Percentiles rank a stretch among this genome's conserved stretches.
Conservation (phyloP, 2,797 vertebrate species). For the Anguilla pacifica region DNA sequence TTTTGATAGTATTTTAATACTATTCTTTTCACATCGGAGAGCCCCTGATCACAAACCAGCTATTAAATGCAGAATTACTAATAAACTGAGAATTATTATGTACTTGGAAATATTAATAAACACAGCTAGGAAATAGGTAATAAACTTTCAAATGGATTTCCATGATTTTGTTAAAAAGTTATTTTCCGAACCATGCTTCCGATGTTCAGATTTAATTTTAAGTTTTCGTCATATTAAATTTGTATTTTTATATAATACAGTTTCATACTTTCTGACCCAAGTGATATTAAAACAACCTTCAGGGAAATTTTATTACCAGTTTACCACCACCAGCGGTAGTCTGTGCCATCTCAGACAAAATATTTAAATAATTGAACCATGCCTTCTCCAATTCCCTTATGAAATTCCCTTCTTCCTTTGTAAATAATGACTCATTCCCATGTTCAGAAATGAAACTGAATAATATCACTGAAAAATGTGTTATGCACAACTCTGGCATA, state of each 20-base stretch:
- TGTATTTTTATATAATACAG: background rate
- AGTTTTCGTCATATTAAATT: background rate
- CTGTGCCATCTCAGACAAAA: background rate
- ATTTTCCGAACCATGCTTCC: constrained; percentile 31
- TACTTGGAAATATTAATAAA: background rate
- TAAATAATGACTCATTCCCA: background rate
- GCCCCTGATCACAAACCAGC: background rate
- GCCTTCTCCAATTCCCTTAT: background rate
- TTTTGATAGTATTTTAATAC: background rate
- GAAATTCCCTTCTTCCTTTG: background rate
- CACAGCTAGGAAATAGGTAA: background rate
- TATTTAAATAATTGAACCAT: constrained; percentile 1
- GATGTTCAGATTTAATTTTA: constrained; percentile 7
- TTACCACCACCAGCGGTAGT: background rate
- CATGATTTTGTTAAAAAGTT: constrained; percentile 24
- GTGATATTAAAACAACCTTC: background rate
- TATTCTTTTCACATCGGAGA: background rate
- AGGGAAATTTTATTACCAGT: background rate
- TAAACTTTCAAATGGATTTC: background rate
- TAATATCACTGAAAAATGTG: background rate
- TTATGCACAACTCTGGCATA: background rate
- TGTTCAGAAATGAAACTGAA: background rate
- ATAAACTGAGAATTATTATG: background rate
- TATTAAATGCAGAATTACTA: background rate
- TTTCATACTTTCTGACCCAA: background rate